These are phyloP conservation scores for Poecilia wingei DNA, from an alignment of 2,797 vertebrate species.

Conservation along the genomic window DNA sequence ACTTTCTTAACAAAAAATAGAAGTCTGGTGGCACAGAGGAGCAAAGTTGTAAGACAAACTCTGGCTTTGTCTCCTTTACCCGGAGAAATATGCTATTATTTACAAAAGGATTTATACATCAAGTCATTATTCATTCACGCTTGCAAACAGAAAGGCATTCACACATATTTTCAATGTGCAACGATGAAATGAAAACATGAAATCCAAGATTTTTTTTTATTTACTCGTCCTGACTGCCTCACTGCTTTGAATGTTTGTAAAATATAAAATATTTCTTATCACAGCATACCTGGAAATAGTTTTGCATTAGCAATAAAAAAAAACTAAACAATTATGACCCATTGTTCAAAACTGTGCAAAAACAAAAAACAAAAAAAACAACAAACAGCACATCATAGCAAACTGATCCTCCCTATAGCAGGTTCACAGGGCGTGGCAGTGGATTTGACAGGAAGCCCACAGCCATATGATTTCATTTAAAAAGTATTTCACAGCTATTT, in stretches of 20 bases:
- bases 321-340: conserved; percentile 12
- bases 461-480: conserved; percentile 28
- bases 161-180: conserved; percentile 51
- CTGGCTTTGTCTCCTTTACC: conserved; percentile 51
- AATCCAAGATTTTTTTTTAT: conserved; percentile 1
- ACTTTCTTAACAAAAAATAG: conserved; percentile 84
- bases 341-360: conserved; percentile 60
- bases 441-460: conserved; percentile 44
- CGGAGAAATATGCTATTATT: conserved; percentile 71
- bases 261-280: conserved; percentile 29
- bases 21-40: conserved; percentile 65
- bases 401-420: conserved; percentile 32
- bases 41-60: conserved; percentile 49
- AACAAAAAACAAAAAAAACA: conserved; percentile 41
- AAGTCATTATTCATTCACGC: conserved; percentile 37
- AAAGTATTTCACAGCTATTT: conserved; percentile 51
- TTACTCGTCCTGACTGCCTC: conserved; percentile 33
- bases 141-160: conserved; percentile 54
- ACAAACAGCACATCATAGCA: conserved; percentile 31
- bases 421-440: conserved; percentile 48
- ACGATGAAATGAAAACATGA: conserved; percentile 45
- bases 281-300: conserved; percentile 46
- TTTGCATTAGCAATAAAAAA: conserved; percentile 31
- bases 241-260: conserved; percentile 38
- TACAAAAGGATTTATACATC: conserved; percentile 75